Conservation (phyloP, 2,888 invertebrate genomes). For the Agonopterix heracliana region DNA sequence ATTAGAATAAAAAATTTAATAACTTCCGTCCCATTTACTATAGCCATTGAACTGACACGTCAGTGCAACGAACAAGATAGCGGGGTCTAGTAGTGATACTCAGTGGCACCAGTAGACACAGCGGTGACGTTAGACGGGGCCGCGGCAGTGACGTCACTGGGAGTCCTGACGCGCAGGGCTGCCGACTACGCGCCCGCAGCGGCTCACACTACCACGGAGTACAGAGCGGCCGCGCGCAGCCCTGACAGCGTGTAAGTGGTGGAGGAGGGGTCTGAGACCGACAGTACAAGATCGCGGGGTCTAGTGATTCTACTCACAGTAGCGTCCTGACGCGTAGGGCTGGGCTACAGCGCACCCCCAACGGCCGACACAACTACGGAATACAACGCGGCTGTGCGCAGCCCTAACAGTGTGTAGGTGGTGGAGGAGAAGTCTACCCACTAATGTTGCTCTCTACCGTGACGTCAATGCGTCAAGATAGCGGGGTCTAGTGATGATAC, state of each 20-base stretch:
- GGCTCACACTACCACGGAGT: conserved; percentile 82
- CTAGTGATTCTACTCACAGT: not conserved
- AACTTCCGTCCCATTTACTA: too few species aligned
- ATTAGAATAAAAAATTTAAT: too few species aligned
- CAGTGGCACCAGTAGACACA: conserved; percentile 87
- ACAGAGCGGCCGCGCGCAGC: conserved; percentile 58
- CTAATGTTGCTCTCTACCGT: conserved; percentile 82
- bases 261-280: conserved; percentile 19
- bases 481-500: not conserved
- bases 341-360: conserved; percentile 23
- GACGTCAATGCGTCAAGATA: too few species aligned
- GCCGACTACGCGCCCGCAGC: conserved; percentile 21
- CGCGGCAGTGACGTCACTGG: conserved; percentile 88
- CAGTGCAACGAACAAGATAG: too few species aligned
- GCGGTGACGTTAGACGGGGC: conserved; percentile 92
- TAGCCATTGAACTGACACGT: too few species aligned
- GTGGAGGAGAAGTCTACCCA: conserved; percentile 57
- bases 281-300: not conserved
- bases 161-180: conserved; percentile 70
- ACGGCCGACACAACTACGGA: conserved; percentile 79
- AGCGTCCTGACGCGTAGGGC: conserved; percentile 62
- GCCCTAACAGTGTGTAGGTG: conserved; percentile 28
- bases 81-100: conserved; percentile 29
- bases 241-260: conserved; percentile 30
- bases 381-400: conserved; percentile 71